Evolutionary conservation across 2,797 vertebrate species (phyloP), one percentile per base, ranked within the genome.

Genomic region (Phataginus tetradactyla): DNA sequence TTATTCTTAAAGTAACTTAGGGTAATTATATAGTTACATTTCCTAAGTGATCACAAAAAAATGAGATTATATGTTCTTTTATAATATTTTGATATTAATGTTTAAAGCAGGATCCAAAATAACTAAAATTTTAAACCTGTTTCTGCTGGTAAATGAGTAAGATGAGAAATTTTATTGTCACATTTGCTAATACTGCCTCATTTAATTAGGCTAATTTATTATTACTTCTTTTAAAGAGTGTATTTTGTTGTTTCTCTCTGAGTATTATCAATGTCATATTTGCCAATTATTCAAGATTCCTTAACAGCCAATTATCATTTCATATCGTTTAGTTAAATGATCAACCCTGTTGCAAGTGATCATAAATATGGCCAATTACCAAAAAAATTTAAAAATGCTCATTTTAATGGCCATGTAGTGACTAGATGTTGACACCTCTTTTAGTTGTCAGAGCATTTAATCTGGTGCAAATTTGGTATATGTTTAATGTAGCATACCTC

Each of bases 181-280:
- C 3, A 53, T 45, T 72, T 59, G 55, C 3, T 66, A 77, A 64
- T 66, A 51, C 8, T 71, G 53, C 4, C 14, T 95, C 21, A 61
- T 74, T 90, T 79, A 91, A 69, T 96, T 71, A 75, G 32, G 4
- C 32, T 63, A 42, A 79, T 64, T 87, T 79, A 91, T 57, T 81
- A 21, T 64, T 78, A 69, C 27, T 84, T 91, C 9, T 32, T 66
- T 96, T 79, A 37, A 87, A 91, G 11, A 39, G 42, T 20, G 83
- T 77, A 12, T 66, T 55, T 45, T 80, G 29, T 85, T 79, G 51
- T 25, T 10, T 64, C 4, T 92, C 6, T 78, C 2, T 72, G 23
- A 61, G 18, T 66, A n/a, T 64, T n/a, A 42, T 14, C 2, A 17
- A 32, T 61, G 20, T 53, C 37, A 61, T 45, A 27, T 13, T 55